These are phyloP conservation scores for Megalops cyprinoides DNA, from an alignment of 2,797 vertebrate genomes.

Conservation along the genomic window DNA sequence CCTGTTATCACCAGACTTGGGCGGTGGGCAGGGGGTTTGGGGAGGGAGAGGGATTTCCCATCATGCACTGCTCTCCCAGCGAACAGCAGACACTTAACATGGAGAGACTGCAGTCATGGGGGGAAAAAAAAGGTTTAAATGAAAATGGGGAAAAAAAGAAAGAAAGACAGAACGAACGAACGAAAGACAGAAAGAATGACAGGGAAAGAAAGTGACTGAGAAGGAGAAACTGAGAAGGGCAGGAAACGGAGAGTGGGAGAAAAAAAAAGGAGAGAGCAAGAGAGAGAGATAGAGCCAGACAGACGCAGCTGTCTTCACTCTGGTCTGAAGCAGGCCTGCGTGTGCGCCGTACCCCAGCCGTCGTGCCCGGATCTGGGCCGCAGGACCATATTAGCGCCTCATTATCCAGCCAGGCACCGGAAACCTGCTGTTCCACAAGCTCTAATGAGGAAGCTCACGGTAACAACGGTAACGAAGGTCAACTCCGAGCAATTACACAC, in stretches of 20 bases:
- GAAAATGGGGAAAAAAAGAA: not conserved
- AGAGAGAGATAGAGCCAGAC: not conserved
- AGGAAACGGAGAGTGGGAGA: not conserved
- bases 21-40: not conserved
- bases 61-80: not conserved
- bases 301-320: not conserved
- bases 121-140: not conserved
- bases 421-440: constrained; percentile 58
- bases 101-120: not conserved
- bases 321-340: not conserved
- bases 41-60: not conserved
- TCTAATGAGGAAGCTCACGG: constrained; percentile 73
- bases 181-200: not conserved
- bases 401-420: constrained; percentile 66
- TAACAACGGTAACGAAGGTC: constrained; percentile 76
- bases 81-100: not conserved
- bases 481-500: constrained; percentile 59
- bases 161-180: not conserved
- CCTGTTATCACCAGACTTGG: not conserved
- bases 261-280: not conserved
- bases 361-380: constrained; percentile 41
- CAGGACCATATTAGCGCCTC: constrained; percentile 66
- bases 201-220: not conserved
- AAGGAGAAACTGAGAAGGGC: not conserved
- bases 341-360: not conserved